phyloP scores from a whole-genome alignment of 2,888 invertebrate species.

The Chloroclystis v-ata region DNA sequence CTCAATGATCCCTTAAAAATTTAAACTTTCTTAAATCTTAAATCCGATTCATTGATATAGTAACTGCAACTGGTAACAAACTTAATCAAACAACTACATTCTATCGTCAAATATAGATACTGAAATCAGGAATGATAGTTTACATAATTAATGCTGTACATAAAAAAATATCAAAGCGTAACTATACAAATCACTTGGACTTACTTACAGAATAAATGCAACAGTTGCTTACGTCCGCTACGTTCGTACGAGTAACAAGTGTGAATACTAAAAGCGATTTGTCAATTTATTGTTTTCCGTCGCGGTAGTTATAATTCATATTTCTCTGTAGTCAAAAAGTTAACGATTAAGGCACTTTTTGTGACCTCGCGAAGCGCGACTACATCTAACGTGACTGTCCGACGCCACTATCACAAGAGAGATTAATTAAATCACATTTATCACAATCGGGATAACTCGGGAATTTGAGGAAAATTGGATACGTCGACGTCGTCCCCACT shows the following conservation, averaged over 20 bases:
- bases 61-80: conserved; percentile 75
- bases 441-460: conserved; percentile 67
- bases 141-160: conserved; percentile 69
- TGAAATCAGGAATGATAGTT: conserved; percentile 67
- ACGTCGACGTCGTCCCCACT: conserved; percentile 24
- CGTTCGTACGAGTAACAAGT: conserved; percentile 45
- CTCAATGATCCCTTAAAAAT: conserved; percentile 7
- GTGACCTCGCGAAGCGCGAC: conserved; percentile 48
- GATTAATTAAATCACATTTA: conserved; percentile 72
- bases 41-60: conserved; percentile 49
- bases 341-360: conserved; percentile 55
- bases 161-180: conserved; percentile 63
- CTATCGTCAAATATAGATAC: conserved; percentile 34
- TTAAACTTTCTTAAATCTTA: too few relatives aligned
- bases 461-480: conserved; percentile 43
- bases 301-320: conserved; percentile 39
- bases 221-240: conserved; percentile 56
- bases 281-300: conserved; percentile 44
- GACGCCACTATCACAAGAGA: conserved; percentile 74
- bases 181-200: conserved; percentile 70
- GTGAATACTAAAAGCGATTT: conserved; percentile 58
- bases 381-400: conserved; percentile 71
- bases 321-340: conserved; percentile 48
- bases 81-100: conserved; percentile 49
- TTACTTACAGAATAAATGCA: conserved; percentile 71